Base-by-base conservation (phyloP, 2,888 invertebrate genomes). In the Agrotis ipsilon region DNA sequence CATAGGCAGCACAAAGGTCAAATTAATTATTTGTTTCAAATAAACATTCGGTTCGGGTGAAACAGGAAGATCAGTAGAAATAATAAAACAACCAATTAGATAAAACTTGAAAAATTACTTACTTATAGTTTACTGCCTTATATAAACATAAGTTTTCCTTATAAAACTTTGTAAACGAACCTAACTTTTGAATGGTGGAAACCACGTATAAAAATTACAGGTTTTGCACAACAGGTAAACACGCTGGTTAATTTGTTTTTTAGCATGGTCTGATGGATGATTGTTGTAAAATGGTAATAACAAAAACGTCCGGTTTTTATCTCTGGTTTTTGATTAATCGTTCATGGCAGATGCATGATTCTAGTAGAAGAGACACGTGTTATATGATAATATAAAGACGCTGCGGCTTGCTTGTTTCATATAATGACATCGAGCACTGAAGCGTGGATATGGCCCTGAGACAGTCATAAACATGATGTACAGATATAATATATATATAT, bases 1-100 rank as follows among this genome's bases (percentile, higher is more conserved):
- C 55, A 72, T 27, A 64, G 66, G 74, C 72, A 64, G 73, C 18
- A 61, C 66, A 81, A 75, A 78, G 83, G 78, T 83, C 80, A 78
- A 71, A 58, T 46, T 19, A 68, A 72, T 76, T 80, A 77, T 62
- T 58, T 65, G 63, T 68, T 63, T 51, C 52, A 72, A 80, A 69
- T 69, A 80, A 74, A 73, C 60, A 70, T 4, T 58, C n/a, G 24
- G 32, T 66, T 67, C 24, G 57, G 45, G 18, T 66, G 32, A 52
- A 68, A 54, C 60, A 39, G 7, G 48, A 71, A 46, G 18, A 72
- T 63, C 19, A 62, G 48, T 69, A 52, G 55, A 57, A 55, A 49
- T 54, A 64, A 19, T 3, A 21, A 58, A 61, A 52, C 48, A 52
- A 75, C 59, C 19, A 60, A 70, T 60, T 49, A 51, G 16, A 51